Conservation (phyloP, 2,113 vertebrate species). For the Ptilorrhoa leucosticta region DNA sequence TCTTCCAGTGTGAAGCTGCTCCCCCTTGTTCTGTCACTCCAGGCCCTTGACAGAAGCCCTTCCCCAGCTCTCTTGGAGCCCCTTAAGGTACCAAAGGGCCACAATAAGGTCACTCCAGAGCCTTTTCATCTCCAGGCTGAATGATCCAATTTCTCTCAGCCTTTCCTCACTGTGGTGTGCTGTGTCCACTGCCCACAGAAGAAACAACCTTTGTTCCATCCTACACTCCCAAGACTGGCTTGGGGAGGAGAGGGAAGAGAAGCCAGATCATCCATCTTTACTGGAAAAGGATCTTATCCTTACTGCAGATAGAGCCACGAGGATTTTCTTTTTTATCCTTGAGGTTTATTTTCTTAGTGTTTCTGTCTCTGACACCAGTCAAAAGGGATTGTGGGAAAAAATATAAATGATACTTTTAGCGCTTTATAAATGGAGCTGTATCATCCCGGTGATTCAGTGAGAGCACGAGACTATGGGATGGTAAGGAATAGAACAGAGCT, state of each 20-base stretch:
- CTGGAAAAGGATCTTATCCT: neutral
- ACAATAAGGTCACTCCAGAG: neutral
- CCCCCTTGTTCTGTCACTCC: neutral
- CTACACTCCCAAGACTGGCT: neutral
- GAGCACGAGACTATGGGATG: neutral
- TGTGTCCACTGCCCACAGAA: neutral
- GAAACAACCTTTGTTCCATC: neutral
- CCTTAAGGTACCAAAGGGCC: neutral
- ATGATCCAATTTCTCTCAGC: neutral
- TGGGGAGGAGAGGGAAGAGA: neutral
- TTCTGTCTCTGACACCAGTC: neutral
- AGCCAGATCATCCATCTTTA: neutral
- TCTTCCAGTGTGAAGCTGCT: neutral
- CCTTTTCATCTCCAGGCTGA: neutral
- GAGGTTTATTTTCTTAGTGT: neutral
- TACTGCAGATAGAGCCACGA: neutral
- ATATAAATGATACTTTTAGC: neutral
- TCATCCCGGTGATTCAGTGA: neutral
- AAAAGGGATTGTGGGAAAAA: constrained; percentile 4
- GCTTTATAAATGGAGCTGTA: neutral
- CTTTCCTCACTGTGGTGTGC: neutral
- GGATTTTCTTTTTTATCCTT: neutral
- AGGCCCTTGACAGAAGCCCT: neutral
- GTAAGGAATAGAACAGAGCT: neutral
- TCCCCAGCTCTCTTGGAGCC: neutral